Conservation (phyloP, 2,113 vertebrate species). For the Brachypodius melanocephalos region DNA sequence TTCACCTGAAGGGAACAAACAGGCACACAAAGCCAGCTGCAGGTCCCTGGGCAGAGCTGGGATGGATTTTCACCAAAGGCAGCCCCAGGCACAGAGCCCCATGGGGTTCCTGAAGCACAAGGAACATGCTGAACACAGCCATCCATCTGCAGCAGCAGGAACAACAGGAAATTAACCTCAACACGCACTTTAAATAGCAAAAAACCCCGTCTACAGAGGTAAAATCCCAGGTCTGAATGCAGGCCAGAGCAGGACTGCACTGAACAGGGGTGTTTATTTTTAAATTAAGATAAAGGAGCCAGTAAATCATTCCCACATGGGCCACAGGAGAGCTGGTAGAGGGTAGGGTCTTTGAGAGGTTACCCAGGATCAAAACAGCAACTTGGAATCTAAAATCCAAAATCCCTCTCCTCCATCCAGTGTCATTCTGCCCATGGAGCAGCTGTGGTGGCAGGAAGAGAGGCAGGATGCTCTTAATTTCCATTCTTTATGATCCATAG, state of each 20-base stretch:
- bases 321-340: neutral
- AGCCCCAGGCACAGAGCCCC: neutral
- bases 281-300: neutral
- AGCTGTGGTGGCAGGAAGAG: neutral
- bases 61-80: neutral
- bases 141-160: neutral
- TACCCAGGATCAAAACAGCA: neutral
- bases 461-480: neutral
- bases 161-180: neutral
- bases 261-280: neutral
- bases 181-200: neutral
- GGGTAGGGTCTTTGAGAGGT: neutral
- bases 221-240: neutral
- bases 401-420: neutral
- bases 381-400: neutral
- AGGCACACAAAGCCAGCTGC: neutral
- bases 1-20: neutral
- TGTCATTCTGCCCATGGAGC: neutral
- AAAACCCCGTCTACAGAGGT: neutral
- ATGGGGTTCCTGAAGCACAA: neutral
- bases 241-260: neutral
- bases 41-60: neutral
- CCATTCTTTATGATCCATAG: neutral
- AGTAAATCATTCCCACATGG: neutral
- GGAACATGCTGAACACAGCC: accelerated